phyloP scores from a whole-genome alignment of 2,113 vertebrate genomes.

The Oxyruncus cristatus region DNA sequence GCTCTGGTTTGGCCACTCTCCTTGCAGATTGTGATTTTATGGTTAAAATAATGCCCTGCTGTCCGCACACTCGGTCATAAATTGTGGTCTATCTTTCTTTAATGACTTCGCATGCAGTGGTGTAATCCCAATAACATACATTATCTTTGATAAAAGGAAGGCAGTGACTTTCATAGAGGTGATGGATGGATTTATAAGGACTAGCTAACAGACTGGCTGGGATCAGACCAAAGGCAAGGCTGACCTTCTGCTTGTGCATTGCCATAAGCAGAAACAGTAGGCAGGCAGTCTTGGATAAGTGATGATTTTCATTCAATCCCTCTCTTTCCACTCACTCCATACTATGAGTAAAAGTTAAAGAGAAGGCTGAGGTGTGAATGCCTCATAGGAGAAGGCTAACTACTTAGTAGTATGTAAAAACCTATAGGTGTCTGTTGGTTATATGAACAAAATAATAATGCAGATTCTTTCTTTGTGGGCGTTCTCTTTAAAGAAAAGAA shows the following conservation, averaged over 20 bases:
- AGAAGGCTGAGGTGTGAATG: neutral
- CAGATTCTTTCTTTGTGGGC: neutral
- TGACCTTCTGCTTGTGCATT: neutral
- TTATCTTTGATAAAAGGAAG: slow-evolving; percentile 72
- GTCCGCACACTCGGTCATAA: slow-evolving; percentile 69
- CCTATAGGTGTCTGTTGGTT: neutral
- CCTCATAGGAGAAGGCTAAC: neutral
- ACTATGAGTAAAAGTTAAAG: neutral
- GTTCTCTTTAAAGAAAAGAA: neutral
- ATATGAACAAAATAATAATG: neutral
- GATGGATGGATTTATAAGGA: slow-evolving; percentile 70
- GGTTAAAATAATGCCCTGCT: slow-evolving; percentile 76
- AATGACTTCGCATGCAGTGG: slow-evolving; percentile 66
- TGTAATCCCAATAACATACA: slow-evolving; percentile 72
- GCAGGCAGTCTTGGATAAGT: slow-evolving; percentile 1
- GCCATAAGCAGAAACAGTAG: slow-evolving; percentile 8
- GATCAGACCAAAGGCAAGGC: slow-evolving; percentile 36
- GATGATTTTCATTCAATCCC: slow-evolving; percentile 39
- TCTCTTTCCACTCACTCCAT: slow-evolving; percentile 5
- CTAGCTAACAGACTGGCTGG: slow-evolving; percentile 40
- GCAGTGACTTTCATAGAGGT: slow-evolving; percentile 57
- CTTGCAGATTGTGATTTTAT: slow-evolving; percentile 75
- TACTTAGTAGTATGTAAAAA: neutral
- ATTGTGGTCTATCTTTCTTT: slow-evolving; percentile 75
- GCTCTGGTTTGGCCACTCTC: slow-evolving; percentile 70